Evolutionary conservation across 1,140 invertebrate species (phyloP).

Genomic region (Conus ventricosus): DNA sequence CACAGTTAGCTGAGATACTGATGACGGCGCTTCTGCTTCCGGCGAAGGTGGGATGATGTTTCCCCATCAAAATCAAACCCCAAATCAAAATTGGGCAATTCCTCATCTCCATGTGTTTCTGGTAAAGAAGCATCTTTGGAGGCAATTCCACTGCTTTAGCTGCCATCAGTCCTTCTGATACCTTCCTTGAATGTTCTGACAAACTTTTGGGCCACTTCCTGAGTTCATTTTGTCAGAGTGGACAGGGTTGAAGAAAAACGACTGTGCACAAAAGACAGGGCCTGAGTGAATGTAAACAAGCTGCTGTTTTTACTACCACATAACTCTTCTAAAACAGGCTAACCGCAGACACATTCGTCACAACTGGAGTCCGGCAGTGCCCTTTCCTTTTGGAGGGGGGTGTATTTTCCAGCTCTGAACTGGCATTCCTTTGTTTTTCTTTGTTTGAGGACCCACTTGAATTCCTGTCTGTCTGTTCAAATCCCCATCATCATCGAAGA

Average conservation of each 20-base stretch:
- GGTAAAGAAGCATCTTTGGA: not conserved
- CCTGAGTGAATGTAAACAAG: slow-evolving; percentile 60
- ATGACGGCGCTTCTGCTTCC: slow-evolving; percentile 22
- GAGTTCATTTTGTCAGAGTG: not conserved
- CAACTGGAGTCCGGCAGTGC: not conserved
- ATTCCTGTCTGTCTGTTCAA: not conserved
- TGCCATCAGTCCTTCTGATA: not conserved
- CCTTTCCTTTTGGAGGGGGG: not conserved
- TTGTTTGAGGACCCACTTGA: not conserved
- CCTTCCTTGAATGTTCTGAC: not conserved
- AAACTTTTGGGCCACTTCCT: not conserved
- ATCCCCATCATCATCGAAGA: slow-evolving; percentile 28
- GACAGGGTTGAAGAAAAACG: not conserved
- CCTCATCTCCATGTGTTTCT: not conserved
- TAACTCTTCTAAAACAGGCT: not conserved
- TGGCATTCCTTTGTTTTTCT: not conserved
- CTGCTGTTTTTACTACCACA: slow-evolving; percentile 22
- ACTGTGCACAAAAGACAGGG: slow-evolving; percentile 54
- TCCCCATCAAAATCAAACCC: slow-evolving; percentile 64
- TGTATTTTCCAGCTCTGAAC: not conserved
- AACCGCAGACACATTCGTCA: not conserved
- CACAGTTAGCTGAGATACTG: slow-evolving; percentile 6
- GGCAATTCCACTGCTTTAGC: not conserved
- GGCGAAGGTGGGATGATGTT: slow-evolving; percentile 61
- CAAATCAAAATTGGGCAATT: slow-evolving; percentile 60